Evolutionary conservation across 1,140 invertebrate species (phyloP).

Genomic region (Drosophila sp.): DNA sequence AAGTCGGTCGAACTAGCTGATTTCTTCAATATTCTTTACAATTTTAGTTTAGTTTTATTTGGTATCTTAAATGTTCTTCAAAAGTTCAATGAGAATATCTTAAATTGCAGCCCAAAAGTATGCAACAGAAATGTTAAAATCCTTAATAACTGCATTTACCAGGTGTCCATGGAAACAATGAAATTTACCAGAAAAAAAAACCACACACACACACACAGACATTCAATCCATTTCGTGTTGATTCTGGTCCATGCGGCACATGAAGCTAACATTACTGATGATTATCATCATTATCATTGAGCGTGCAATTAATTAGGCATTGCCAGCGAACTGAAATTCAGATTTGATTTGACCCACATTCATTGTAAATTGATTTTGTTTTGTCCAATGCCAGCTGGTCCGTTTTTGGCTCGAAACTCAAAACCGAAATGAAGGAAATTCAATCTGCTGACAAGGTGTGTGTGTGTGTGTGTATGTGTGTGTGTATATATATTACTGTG

Average conservation of each 20-base stretch:
- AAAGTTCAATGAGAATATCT: too few relatives aligned
- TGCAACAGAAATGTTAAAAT: too few relatives aligned
- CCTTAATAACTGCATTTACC: too few relatives aligned
- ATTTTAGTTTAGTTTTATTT: too few relatives aligned
- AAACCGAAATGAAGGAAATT: slow-evolving; percentile 5
- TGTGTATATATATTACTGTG: not conserved
- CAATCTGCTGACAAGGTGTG: slow-evolving; percentile 2
- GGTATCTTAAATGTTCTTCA: too few relatives aligned
- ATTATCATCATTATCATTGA: not conserved
- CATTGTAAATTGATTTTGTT: not conserved
- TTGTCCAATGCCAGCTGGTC: not conserved
- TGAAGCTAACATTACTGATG: not conserved
- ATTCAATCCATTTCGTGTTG: too few relatives aligned
- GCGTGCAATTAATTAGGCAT: not conserved
- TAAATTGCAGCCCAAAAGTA: too few relatives aligned
- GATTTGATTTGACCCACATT: not conserved
- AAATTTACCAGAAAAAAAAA: too few relatives aligned
- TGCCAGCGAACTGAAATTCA: not conserved
- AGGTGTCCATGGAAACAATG: too few relatives aligned
- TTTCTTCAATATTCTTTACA: not conserved
- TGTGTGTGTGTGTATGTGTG: not conserved
- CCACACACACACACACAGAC: too few relatives aligned
- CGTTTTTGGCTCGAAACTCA: not conserved
- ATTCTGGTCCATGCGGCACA: too few relatives aligned
- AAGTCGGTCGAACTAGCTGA: not conserved